phyloP scores from a whole-genome alignment of 2,113 vertebrate species.

The Ceratotherium simum region DNA sequence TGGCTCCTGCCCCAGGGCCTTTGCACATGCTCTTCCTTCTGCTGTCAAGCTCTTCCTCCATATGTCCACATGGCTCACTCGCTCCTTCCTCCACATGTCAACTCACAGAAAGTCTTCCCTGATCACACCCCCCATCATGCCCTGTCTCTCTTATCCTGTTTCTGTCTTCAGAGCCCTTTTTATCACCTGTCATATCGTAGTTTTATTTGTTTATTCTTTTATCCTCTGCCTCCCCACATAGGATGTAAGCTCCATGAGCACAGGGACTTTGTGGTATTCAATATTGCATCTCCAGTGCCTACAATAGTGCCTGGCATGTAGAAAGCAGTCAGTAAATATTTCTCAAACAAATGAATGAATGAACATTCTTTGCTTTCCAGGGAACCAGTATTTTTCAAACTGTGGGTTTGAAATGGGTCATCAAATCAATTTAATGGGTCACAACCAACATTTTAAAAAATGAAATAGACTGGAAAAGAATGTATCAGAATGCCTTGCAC shows the following conservation, averaged over 20 bases:
- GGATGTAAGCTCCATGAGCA: not conserved
- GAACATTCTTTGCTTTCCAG: not conserved
- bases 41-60: not conserved
- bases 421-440: not conserved
- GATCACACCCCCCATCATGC: fast-evolving
- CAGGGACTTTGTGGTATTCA: not conserved
- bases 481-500: not conserved
- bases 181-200: not conserved
- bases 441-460: not conserved
- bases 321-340: not conserved
- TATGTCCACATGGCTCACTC: not conserved
- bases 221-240: not conserved
- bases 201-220: not conserved
- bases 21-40: not conserved
- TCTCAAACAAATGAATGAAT: not conserved
- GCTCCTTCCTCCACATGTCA: not conserved
- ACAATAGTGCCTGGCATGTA: not conserved
- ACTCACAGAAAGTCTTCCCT: not conserved
- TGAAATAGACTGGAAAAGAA: not conserved
- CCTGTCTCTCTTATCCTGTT: no score
- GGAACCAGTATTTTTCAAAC: not conserved
- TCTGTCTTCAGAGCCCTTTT: not conserved
- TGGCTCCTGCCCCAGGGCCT: not conserved
- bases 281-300: not conserved
- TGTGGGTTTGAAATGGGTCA: not conserved